Conservation (phyloP, 2,888 invertebrate species). For the Drosophila subsilvestris region DNA sequence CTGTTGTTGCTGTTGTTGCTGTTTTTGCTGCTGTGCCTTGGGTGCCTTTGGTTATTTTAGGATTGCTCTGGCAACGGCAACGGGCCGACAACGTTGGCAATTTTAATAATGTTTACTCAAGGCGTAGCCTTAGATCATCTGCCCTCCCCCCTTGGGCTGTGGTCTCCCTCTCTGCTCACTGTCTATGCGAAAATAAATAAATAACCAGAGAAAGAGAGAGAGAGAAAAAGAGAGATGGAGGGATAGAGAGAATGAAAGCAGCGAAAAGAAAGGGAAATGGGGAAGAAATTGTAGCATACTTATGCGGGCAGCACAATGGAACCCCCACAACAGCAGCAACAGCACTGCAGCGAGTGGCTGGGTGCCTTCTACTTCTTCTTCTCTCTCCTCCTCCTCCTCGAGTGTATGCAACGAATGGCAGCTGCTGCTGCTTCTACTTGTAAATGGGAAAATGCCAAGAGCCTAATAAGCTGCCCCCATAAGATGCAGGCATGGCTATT, state of each 20-base stretch:
- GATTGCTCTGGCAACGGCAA: slow-evolving; percentile 65
- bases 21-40: slow-evolving; percentile 4
- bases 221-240: slow-evolving; percentile 13
- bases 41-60: slow-evolving; percentile 69
- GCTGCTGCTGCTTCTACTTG: slow-evolving; percentile 49
- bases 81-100: slow-evolving; percentile 58
- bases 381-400: slow-evolving; percentile 11
- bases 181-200: slow-evolving; percentile 52
- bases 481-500: slow-evolving; percentile 53
- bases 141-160: slow-evolving; percentile 13
- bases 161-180: slow-evolving; percentile 5
- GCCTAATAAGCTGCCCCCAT: slow-evolving; percentile 55
- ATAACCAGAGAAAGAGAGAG: slow-evolving; percentile 19
- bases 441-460: slow-evolving; percentile 54
- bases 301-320: slow-evolving; percentile 34
- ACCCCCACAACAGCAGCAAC: slow-evolving; percentile 8
- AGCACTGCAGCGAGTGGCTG: slow-evolving; percentile 1
- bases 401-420: slow-evolving; percentile 66
- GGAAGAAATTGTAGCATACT: slow-evolving; percentile 52
- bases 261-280: neutral
- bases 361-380: too few species aligned
- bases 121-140: slow-evolving; percentile 47
- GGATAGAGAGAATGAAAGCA: neutral
- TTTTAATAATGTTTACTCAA: slow-evolving; percentile 80
- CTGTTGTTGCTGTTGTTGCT: neutral